Conservation (phyloP, 2,113 vertebrate genomes). For the Ammospiza caudacuta region DNA sequence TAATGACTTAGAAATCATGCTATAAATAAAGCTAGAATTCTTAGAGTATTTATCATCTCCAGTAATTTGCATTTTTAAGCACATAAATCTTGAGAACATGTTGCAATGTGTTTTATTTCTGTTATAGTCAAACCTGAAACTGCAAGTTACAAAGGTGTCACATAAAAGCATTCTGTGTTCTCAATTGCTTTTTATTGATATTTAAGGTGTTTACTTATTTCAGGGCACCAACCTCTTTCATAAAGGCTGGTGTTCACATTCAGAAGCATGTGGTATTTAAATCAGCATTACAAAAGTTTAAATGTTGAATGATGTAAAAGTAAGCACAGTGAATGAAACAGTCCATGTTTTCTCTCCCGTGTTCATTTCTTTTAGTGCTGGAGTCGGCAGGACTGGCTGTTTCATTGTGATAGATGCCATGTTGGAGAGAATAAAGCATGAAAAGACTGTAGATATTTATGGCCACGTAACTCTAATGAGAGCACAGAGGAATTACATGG, state of each 20-base stretch:
- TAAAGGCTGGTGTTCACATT: not conserved
- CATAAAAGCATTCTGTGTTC: not conserved
- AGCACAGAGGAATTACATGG: conserved; percentile 99
- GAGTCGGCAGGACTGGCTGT: conserved; percentile 96
- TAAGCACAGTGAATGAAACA: not conserved
- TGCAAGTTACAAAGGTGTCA: not conserved
- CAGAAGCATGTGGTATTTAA: not conserved
- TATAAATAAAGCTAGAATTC: not conserved
- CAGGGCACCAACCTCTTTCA: not conserved
- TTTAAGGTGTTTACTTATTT: not conserved
- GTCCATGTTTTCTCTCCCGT: not conserved
- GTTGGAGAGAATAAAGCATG: conserved; percentile 98
- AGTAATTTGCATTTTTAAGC: not conserved
- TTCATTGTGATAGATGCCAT: conserved; percentile 99
- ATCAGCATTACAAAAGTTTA: not conserved
- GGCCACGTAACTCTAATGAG: conserved; percentile 99
- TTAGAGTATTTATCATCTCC: not conserved
- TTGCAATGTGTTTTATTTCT: not conserved
- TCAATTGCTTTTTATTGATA: not conserved
- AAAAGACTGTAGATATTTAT: conserved; percentile 99
- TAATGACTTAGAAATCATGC: not conserved
- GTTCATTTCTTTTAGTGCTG: conserved; percentile 81
- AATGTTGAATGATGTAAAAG: not conserved
- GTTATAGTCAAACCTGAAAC: not conserved
- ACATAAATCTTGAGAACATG: not conserved